phyloP scores from a whole-genome alignment of 2,888 invertebrate genomes.

The Eupithecia centaureata region DNA sequence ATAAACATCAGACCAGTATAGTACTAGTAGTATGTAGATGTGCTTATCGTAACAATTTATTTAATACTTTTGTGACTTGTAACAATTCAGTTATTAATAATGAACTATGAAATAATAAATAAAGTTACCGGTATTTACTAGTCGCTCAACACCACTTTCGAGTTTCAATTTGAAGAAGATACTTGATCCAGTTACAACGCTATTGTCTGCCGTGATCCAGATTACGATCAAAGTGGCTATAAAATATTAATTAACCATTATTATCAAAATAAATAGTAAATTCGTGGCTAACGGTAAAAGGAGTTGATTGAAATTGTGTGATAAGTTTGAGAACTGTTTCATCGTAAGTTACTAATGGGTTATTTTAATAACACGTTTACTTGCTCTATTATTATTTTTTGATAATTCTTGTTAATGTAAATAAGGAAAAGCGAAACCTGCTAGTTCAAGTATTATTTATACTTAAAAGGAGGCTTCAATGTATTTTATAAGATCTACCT shows the following conservation, averaged over 20 bases:
- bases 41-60: no score
- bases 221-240: slow-evolving; percentile 38
- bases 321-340: slow-evolving; percentile 16
- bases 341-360: not conserved
- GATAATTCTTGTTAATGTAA: no score
- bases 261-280: slow-evolving; percentile 39
- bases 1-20: no score
- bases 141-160: not conserved
- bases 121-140: not conserved
- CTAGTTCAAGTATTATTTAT: no score
- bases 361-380: not conserved
- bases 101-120: no score
- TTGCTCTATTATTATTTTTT: not conserved
- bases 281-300: slow-evolving; percentile 33
- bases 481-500: no score
- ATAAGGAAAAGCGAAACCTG: no score
- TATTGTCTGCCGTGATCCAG: slow-evolving; percentile 39
- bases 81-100: no score
- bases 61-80: no score
- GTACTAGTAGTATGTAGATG: no score
- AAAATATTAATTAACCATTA: slow-evolving; percentile 40
- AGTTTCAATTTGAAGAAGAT: not conserved
- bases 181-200: slow-evolving; percentile 18
- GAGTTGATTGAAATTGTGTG: slow-evolving; percentile 38
- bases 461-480: no score